phyloP scores from a whole-genome alignment of 2,797 vertebrate genomes.

The Gymnothorax reevesii region DNA sequence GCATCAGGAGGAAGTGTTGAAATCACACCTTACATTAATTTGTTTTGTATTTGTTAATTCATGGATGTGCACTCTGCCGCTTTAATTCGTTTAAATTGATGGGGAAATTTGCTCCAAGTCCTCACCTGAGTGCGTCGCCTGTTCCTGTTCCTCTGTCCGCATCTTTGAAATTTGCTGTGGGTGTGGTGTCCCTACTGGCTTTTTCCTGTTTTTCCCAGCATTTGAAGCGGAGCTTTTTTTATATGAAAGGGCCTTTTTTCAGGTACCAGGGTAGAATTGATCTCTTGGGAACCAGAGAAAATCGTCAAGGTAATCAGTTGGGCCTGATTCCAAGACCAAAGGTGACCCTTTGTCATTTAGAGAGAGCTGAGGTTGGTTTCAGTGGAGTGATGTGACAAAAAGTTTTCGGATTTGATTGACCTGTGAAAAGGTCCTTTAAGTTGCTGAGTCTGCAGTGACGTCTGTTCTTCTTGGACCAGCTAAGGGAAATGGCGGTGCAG shows the following conservation, averaged over 20 bases:
- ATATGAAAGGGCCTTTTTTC: conserved; percentile 12
- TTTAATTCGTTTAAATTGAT: background rate
- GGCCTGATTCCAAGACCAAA: background rate
- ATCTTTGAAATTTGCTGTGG: background rate
- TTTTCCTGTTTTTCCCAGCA: conserved; percentile 23
- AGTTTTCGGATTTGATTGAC: background rate
- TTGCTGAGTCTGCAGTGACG: background rate
- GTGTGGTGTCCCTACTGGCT: background rate
- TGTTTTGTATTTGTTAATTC: background rate
- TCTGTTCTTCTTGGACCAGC: background rate
- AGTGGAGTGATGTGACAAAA: background rate
- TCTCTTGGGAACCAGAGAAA: background rate
- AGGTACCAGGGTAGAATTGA: background rate
- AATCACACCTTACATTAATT: background rate
- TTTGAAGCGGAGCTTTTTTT: conserved; percentile 10
- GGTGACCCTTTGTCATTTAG: background rate
- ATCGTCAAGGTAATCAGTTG: background rate
- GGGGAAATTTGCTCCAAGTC: background rate
- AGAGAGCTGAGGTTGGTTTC: background rate
- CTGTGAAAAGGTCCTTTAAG: background rate
- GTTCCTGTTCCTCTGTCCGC: background rate
- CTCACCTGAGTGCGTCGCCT: background rate
- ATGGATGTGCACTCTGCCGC: background rate
- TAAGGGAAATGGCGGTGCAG: background rate
- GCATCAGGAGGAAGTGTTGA: background rate